Base-by-base conservation (phyloP, 2,113 vertebrate genomes). In the Rhombomys opimus region DNA sequence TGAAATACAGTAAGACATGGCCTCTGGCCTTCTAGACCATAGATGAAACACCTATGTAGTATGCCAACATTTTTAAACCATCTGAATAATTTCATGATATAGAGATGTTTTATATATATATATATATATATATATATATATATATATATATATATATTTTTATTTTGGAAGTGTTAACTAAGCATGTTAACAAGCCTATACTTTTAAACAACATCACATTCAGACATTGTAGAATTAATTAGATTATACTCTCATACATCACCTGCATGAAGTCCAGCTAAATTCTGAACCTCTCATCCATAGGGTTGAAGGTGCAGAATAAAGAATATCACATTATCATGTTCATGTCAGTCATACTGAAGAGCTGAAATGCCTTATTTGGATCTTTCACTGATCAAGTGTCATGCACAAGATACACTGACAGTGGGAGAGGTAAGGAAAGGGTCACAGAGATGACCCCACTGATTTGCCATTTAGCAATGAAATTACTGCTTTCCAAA, bases 391-490 rank as follows among this genome's bases (percentile, higher is more conserved):
- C 38, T 65, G 15, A 63, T 96, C 81, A 78, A 35, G 52, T 91
- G 10, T 76, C 68, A 86, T 23, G 87, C 30, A 22, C 67, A 67
- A 92, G 22, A 65, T 86, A 17, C 35, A 67, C 9, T 68, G 59
- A 61, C 96, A 90, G 80, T 78, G 32, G 94, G 93, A 82, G 92
- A 20, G 25, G 35, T 65, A 46, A 46, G n/a, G 93, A 92, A 84
- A 77, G 27, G 12, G 63, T 95, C 41, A 73, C 61, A n/a, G 63
- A 38, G 59, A 52, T 82, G 93, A 82, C 20, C 15, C 35, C 67
- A 81, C 30, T 88, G 87, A 90, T 32, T 94, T 94, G 9, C 75
- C 70, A 52, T 63, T 93, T 95, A 70, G 22, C 82, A 35, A 59
- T 46, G 50, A 89, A 90, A 95, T 50, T 50, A 54, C 18, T n/a